Evolutionary conservation across 1,140 invertebrate genomes (phyloP).

Genomic region (Palaemon carinicauda): DNA sequence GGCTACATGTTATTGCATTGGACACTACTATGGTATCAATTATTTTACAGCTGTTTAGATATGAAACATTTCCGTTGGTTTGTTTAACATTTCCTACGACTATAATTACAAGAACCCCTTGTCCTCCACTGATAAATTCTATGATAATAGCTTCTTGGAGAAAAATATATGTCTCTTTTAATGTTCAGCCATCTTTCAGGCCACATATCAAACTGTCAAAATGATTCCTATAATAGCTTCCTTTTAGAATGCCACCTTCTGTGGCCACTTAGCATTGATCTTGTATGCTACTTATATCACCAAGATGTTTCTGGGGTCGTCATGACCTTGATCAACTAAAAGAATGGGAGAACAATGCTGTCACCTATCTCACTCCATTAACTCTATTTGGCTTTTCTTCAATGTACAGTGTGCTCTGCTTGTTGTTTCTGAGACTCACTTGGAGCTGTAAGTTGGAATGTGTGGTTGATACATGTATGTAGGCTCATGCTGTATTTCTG

Average conservation of each 20-base stretch:
- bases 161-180: not conserved
- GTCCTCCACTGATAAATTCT: too few relatives aligned
- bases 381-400: conserved; percentile 10
- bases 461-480: too few relatives aligned
- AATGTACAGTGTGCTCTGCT: not conserved
- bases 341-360: not conserved
- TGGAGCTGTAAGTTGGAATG: too few relatives aligned
- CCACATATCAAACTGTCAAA: conserved; percentile 29
- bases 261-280: not conserved
- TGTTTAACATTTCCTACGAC: too few relatives aligned
- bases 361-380: not conserved
- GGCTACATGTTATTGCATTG: too few relatives aligned
- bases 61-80: too few relatives aligned
- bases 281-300: not conserved
- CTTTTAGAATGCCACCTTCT: conserved; percentile 2
- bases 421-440: conserved; percentile 13
- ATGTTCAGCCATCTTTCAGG: conserved; percentile 23
- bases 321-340: not conserved
- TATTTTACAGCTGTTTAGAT: too few relatives aligned
- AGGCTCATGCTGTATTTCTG: too few relatives aligned
- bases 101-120: too few relatives aligned
- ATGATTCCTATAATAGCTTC: conserved; percentile 23
- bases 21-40: too few relatives aligned
- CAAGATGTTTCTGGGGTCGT: not conserved
- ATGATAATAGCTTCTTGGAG: not conserved